These are phyloP conservation scores for Lota lota DNA, from an alignment of 2,113 vertebrate species.

Conservation along the genomic window DNA sequence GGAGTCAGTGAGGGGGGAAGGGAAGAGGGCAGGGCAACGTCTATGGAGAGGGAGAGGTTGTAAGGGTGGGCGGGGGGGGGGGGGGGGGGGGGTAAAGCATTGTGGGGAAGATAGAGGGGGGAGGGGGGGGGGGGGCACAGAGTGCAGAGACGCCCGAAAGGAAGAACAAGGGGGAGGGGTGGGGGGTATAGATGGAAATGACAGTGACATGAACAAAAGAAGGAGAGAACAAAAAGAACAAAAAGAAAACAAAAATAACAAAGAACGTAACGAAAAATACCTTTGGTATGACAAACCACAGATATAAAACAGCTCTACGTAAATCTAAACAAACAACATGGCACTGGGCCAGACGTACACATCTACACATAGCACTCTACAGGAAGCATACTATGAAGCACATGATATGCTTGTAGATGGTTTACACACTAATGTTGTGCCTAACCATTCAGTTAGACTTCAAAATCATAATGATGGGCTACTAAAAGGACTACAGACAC, in stretches of 20 bases:
- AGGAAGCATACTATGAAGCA: too few species aligned
- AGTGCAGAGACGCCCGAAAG: constrained; percentile 8
- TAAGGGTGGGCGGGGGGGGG: constrained; percentile 17
- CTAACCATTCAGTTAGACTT: too few species aligned
- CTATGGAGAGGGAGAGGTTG: constrained; percentile 11
- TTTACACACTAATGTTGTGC: too few species aligned
- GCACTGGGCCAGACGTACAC: too few species aligned
- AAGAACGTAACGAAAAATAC: constrained; percentile 76
- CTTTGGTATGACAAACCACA: constrained; percentile 72
- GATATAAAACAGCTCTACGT: constrained; percentile 76
- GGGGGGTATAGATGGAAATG: constrained; percentile 61
- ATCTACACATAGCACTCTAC: too few species aligned
- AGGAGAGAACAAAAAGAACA: constrained; percentile 83
- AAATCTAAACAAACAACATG: too few species aligned
- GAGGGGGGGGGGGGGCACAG: constrained; percentile 45
- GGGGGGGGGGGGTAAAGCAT: constrained; percentile 19
- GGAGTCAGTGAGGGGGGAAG: constrained; percentile 96
- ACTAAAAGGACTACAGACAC: too few species aligned
- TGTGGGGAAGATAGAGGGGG: constrained; percentile 26
- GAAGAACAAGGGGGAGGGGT: constrained; percentile 36
- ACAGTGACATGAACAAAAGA: constrained; percentile 65
- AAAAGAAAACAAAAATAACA: constrained; percentile 83
- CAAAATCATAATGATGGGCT: constrained; percentile 60
- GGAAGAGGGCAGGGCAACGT: constrained; percentile 3
- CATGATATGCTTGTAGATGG: too few species aligned